Base-by-base conservation (phyloP, 1,140 invertebrate species). In the Drosophila grimshawi region DNA sequence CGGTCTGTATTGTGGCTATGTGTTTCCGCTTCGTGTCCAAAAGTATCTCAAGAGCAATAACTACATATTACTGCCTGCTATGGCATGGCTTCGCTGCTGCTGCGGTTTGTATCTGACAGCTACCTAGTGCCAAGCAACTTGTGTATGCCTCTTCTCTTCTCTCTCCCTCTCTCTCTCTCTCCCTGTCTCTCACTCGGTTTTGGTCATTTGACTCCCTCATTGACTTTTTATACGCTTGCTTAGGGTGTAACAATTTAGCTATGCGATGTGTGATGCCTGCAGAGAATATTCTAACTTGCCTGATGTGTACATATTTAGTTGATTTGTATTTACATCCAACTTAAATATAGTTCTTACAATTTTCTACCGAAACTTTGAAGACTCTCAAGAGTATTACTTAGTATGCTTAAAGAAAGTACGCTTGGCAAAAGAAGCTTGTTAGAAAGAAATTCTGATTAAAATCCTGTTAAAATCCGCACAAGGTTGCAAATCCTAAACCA, bases 21-120 rank as follows among this genome's bases (percentile, higher is more conserved):
- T 88, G 83, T 88, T 88, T 88, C 83, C 85, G 83, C 83, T 88
- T 83, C 83, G 69, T 89, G 73, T 89, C 80, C 72, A 83, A 88
- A 88, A 78, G 85, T 88, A 89, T 88, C 83, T 88, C 83, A 88
- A 89, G 85, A 83, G 83, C 83, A 83, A 73, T 78, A 80, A 78
- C 69, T 65, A 78, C 69, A 68, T 68, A 46, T 53, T 62, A 59
- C 61, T 41, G 39, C 19, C 53, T 51, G 61, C 52, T 61, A 49
- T 62, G 46, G 74, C 39, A 43, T 43, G 39, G 39, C 39, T 43
- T 43, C 35, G 6, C 67, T 82, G 83, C 66, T 80, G 83, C 78
- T 82, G 66, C 29, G 45, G 55, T 49, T 64, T 86, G 63, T 78
- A 80, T 86, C 78, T 72, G 66, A 49, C 64, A 66, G 81, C 73